These are phyloP conservation scores for Rallus crepitans DNA, from an alignment of 2,797 vertebrate species.

Conservation along the genomic window DNA sequence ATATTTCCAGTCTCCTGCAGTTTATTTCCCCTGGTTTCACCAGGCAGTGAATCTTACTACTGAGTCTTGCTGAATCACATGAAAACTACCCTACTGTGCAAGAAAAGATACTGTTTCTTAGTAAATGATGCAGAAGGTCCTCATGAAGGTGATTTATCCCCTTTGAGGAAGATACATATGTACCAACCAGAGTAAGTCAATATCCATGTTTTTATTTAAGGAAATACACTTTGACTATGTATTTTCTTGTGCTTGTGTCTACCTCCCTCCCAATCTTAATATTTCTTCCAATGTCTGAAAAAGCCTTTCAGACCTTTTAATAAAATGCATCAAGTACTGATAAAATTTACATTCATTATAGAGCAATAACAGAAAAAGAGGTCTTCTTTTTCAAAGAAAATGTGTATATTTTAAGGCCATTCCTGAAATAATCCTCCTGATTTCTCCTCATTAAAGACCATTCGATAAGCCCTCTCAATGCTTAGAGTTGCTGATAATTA, in stretches of 20 bases:
- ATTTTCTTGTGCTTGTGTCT: background rate
- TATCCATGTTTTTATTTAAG: background rate
- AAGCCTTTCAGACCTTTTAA: background rate
- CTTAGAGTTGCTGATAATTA: constrained; percentile 18
- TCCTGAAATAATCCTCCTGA: background rate
- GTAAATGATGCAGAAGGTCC: background rate
- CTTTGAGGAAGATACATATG: background rate
- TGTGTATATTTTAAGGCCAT: background rate
- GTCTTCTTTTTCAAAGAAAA: background rate
- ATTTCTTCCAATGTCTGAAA: background rate
- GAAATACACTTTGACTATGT: background rate
- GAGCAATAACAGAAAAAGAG: background rate
- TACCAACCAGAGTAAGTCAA: background rate
- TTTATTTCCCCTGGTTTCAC: background rate
- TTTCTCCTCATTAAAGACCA: background rate
- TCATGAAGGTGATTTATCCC: background rate
- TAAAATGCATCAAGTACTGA: background rate
- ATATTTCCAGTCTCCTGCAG: background rate
- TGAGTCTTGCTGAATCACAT: background rate
- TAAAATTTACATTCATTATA: background rate
- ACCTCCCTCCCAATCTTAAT: background rate
- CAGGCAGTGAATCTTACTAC: background rate
- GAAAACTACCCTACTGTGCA: background rate
- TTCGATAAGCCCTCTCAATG: background rate
- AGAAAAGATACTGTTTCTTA: background rate